These are phyloP conservation scores for Drosophila trichaetosa DNA, from an alignment of 2,888 invertebrate species.

Conservation along the genomic window DNA sequence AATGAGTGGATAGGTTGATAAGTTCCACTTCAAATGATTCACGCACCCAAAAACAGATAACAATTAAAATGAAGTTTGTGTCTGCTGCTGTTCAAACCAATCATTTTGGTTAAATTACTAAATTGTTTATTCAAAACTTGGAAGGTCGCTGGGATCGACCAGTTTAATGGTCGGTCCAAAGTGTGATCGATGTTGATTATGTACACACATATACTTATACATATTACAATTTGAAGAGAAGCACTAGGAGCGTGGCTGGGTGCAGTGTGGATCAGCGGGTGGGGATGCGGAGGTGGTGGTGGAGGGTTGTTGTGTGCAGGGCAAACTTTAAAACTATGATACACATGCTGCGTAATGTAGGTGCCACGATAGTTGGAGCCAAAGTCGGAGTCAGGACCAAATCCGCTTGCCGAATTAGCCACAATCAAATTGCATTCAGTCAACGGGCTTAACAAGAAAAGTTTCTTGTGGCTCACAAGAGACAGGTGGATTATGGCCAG, in stretches of 20 bases:
- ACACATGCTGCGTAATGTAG: conserved; percentile 24
- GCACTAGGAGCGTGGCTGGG: too few relatives aligned
- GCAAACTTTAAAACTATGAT: conserved; percentile 31
- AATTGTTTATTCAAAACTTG: background rate
- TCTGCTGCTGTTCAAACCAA: background rate
- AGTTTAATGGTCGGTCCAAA: background rate
- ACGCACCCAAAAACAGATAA: background rate
- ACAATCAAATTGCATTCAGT: conserved; percentile 6
- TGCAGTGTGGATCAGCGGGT: too few relatives aligned
- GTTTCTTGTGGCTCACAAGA: conserved; percentile 5
- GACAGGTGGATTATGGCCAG: background rate
- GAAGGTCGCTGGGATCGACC: background rate
- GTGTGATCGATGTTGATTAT: background rate
- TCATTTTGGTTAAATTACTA: background rate
- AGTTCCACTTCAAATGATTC: background rate
- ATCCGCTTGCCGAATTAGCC: conserved; percentile 3
- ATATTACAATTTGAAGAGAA: background rate
- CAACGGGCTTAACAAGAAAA: conserved; percentile 25
- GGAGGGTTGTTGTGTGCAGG: conserved; percentile 1
- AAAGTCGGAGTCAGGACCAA: background rate
- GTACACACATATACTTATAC: background rate
- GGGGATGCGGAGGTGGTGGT: background rate
- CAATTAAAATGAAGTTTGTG: background rate
- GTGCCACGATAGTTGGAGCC: background rate
- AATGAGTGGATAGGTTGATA: background rate